These are phyloP conservation scores for Heliconius aoede DNA, from an alignment of 2,888 invertebrate species.

Conservation along the genomic window DNA sequence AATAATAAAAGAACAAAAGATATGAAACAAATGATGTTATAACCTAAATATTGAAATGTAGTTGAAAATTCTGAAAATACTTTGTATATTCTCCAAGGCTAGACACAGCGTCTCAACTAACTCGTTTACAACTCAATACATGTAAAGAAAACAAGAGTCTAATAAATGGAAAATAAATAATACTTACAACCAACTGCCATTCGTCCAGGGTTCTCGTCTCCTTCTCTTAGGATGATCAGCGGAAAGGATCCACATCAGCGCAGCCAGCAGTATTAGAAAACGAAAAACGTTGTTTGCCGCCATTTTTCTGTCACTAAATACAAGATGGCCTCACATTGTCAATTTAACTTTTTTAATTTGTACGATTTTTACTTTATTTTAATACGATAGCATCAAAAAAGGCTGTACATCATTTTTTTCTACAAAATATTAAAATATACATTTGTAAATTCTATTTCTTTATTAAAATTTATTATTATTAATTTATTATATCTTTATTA, in stretches of 20 bases:
- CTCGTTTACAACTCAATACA: too few relatives aligned
- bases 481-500: too few relatives aligned
- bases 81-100: too few relatives aligned
- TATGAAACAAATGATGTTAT: too few relatives aligned
- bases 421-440: background rate
- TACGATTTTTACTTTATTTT: background rate
- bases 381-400: background rate
- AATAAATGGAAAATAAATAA: conserved; percentile 8
- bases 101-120: too few relatives aligned
- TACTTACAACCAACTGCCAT: conserved; percentile 81
- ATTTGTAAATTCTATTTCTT: background rate
- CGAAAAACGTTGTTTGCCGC: conserved; percentile 69
- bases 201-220: conserved; percentile 67
- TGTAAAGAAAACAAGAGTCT: too few relatives aligned
- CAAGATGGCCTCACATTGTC: conserved; percentile 35
- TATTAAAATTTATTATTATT: too few relatives aligned
- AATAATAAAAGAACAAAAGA: too few relatives aligned
- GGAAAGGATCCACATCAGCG: conserved; percentile 68
- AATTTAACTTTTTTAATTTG: background rate
- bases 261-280: conserved; percentile 67
- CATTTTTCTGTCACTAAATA: conserved; percentile 56
- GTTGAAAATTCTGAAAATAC: too few relatives aligned
- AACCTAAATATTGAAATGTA: too few relatives aligned
- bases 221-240: conserved; percentile 54
- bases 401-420: background rate